Evolutionary conservation across 1,140 invertebrate species (phyloP).

Genomic region (Listronotus bonariensis): DNA sequence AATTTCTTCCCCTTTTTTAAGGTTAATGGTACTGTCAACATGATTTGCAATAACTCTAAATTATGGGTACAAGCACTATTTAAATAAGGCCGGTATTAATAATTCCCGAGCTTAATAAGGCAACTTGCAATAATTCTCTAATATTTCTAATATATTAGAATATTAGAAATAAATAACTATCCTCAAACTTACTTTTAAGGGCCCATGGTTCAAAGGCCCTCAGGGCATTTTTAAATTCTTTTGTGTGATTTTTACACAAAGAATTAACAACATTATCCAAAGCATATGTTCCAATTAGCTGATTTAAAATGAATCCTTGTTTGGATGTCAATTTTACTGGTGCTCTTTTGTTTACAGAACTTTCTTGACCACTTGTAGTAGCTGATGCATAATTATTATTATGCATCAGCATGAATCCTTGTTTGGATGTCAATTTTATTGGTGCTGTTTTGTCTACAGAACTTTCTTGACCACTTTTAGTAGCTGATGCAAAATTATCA

Average conservation of each 20-base stretch:
- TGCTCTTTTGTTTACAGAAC: constrained; percentile 10
- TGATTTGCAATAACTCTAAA: too few relatives aligned
- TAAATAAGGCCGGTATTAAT: too few relatives aligned
- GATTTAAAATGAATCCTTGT: constrained; percentile 44
- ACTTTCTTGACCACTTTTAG: not conserved
- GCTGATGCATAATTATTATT: too few relatives aligned
- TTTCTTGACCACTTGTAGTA: not conserved
- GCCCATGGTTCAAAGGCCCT: constrained; percentile 45
- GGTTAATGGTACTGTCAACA: too few relatives aligned
- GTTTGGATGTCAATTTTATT: constrained; percentile 43
- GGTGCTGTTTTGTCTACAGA: constrained; percentile 16
- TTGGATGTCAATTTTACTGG: constrained; percentile 43
- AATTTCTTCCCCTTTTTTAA: too few relatives aligned
- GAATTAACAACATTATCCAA: constrained; percentile 32
- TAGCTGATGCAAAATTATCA: too few relatives aligned
- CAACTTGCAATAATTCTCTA: too few relatives aligned
- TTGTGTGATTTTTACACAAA: constrained; percentile 40
- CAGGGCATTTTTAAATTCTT: constrained; percentile 33
- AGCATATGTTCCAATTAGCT: constrained; percentile 36
- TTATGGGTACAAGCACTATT: too few relatives aligned
- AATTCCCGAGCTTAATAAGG: too few relatives aligned
- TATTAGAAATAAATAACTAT: not conserved
- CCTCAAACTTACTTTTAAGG: constrained; percentile 42
- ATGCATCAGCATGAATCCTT: too few relatives aligned
- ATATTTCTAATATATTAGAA: too few relatives aligned